phyloP scores from a whole-genome alignment of 2,888 invertebrate genomes.

The Seira musarum region DNA sequence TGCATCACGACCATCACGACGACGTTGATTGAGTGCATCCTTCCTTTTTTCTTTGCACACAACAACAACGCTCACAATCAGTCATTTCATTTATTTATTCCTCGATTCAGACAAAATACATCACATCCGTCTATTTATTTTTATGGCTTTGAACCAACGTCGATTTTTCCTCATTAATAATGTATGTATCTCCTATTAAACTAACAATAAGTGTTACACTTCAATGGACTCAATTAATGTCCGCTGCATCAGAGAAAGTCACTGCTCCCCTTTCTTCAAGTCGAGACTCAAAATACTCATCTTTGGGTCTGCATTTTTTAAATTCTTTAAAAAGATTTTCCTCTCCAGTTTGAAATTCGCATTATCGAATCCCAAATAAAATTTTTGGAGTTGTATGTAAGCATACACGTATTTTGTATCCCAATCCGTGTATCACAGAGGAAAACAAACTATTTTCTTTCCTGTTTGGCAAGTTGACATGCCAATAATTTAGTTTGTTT shows the following conservation, averaged over 20 bases:
- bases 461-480: too few species aligned
- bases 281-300: too few species aligned
- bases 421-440: too few species aligned
- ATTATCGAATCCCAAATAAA: too few species aligned
- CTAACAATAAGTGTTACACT: conserved; percentile 11
- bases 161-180: conserved; percentile 12
- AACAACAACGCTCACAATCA: background rate
- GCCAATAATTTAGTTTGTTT: too few species aligned
- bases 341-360: too few species aligned
- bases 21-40: background rate
- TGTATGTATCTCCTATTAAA: background rate
- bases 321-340: too few species aligned
- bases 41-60: background rate
- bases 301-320: too few species aligned
- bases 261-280: too few species aligned
- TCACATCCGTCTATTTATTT: conserved; percentile 6
- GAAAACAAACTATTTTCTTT: too few species aligned
- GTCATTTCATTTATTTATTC: background rate
- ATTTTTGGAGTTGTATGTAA: too few species aligned
- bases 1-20: background rate
- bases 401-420: too few species aligned
- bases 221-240: background rate
- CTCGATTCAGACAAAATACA: background rate
- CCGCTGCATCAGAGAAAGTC: background rate
- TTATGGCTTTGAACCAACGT: background rate